A percentile compares a stretch with the other conserved stretches of the same genome.
Evolutionary conservation across 1,140 invertebrate genomes (phyloP).

Genomic region (Zeugodacus cucurbitae): DNA sequence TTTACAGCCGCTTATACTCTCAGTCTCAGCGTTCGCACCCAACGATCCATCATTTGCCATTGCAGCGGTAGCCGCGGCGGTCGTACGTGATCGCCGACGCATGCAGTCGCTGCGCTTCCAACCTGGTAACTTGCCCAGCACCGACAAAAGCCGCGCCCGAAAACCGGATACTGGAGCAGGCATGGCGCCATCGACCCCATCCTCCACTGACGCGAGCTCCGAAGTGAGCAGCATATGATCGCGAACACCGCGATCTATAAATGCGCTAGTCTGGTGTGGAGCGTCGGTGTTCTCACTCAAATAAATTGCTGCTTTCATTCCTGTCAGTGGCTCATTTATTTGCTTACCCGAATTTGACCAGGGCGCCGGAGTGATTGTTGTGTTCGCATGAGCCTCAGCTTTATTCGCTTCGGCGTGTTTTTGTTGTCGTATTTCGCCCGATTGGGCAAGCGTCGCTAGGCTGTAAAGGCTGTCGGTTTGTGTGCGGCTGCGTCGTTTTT

Average conservation of each 20-base stretch:
- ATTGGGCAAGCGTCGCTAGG: constrained; percentile 39
- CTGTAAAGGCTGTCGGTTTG: constrained; percentile 42
- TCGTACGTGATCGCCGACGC: constrained; percentile 16
- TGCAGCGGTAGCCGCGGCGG: not conserved
- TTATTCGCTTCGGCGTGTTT: constrained; percentile 48
- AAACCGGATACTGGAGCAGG: not conserved
- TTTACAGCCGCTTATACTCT: constrained; percentile 30
- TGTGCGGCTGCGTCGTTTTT: constrained; percentile 37
- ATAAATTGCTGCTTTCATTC: not conserved
- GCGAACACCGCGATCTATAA: not conserved
- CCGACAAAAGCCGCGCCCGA: constrained; percentile 13
- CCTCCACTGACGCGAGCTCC: constrained; percentile 4
- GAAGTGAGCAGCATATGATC: constrained; percentile 1
- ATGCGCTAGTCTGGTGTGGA: not conserved
- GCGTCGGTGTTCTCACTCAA: not conserved
- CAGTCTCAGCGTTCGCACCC: not conserved
- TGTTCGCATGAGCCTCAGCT: constrained; percentile 45
- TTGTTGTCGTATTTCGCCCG: constrained; percentile 36
- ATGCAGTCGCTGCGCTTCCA: constrained; percentile 40
- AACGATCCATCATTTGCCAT: not conserved
- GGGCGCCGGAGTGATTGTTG: not conserved
- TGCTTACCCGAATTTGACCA: not conserved
- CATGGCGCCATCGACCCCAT: not conserved
- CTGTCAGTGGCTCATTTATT: not conserved
- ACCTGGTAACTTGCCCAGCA: constrained; percentile 30